phyloP scores from a whole-genome alignment of 1,140 invertebrate genomes.

The Drosophila prosaltans region DNA sequence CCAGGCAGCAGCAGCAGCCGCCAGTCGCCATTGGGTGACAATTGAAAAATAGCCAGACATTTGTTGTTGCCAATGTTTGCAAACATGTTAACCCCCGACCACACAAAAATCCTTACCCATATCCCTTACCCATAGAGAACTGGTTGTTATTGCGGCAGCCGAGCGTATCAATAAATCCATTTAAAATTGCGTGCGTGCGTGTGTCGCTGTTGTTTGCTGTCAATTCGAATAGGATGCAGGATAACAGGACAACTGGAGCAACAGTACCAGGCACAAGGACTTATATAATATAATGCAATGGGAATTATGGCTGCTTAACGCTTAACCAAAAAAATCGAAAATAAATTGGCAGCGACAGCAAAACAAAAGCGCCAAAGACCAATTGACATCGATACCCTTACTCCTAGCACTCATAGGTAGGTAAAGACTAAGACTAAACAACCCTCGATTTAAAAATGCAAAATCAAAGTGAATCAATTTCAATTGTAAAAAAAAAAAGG shows the following conservation, averaged over 20 bases:
- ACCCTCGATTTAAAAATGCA: constrained; percentile 81
- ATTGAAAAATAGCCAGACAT: constrained; percentile 78
- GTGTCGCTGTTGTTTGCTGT: constrained; percentile 39
- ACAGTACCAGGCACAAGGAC: neutral
- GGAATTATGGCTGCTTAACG: constrained; percentile 78
- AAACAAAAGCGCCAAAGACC: constrained; percentile 70
- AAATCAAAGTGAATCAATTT: constrained; percentile 83
- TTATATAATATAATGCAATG: constrained; percentile 67
- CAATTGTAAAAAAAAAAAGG: constrained; percentile 51
- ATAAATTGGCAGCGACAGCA: constrained; percentile 76
- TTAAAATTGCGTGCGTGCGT: constrained; percentile 79
- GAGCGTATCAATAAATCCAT: constrained; percentile 81
- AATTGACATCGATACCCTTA: constrained; percentile 67
- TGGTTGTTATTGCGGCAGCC: constrained; percentile 54
- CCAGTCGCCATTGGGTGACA: constrained; percentile 53
- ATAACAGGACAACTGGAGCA: neutral
- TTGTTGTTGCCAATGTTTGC: constrained; percentile 76
- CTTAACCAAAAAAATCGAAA: constrained; percentile 40
- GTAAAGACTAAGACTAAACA: constrained; percentile 15
- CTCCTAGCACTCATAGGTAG: neutral
- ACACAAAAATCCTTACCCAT: no score
- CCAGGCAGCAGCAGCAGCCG: constrained; percentile 1
- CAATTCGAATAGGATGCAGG: constrained; percentile 9
- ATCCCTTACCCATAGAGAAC: neutral
- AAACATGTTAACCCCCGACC: constrained; percentile 62